Evolutionary conservation across 1,140 invertebrate genomes (phyloP), one percentile per base, ranked within the genome.

Genomic region (Varroa destructor): DNA sequence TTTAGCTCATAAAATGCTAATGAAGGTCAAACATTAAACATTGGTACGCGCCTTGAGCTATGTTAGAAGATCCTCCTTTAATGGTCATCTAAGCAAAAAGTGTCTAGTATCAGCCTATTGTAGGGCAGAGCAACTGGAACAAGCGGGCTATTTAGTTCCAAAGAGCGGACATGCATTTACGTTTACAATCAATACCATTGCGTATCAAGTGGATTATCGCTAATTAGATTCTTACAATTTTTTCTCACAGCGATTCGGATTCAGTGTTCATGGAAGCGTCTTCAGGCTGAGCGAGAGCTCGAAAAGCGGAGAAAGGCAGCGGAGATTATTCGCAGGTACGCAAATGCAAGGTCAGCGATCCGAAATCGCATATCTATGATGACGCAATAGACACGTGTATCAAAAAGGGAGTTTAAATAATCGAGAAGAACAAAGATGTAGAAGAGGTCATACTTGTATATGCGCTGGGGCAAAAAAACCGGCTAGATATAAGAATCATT

Each of bases 231-330:
- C 43, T 72, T 73, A 40, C 37, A 40, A 36, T 46, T 74, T 36
- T 61, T 37, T 74, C 58, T 73, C 75, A 56, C 73, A 79, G 79
- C 74, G 5, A 78, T 75, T 42, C 76, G 86, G 14, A 81, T 92
- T 10, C 85, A 91, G 78, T 88, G 89, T 76, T 87, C 87, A 79
- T 84, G 86, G 72, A 81, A 90, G 70, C 79, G 88, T 56, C 86
- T 84, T 80, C 78, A 87, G 25, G 90, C 90, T 1, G 85, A 85
- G 76, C 82, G 81, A 67, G 78, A 84, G n/a, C 83, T 84, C 56
- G 83, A 86, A 75, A 84, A 82, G 77, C 83, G 90, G 74, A 83
- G 83, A 74, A 83, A 84, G 75, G 90, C 89, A 1, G 86, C 85
- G 51, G 76, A 79, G 37, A 84, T 85, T 74, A 86, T 93, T 73